Base-by-base conservation (phyloP, 35 echinoderm and acorn worm species). In the Stichopus chloronotus region DNA sequence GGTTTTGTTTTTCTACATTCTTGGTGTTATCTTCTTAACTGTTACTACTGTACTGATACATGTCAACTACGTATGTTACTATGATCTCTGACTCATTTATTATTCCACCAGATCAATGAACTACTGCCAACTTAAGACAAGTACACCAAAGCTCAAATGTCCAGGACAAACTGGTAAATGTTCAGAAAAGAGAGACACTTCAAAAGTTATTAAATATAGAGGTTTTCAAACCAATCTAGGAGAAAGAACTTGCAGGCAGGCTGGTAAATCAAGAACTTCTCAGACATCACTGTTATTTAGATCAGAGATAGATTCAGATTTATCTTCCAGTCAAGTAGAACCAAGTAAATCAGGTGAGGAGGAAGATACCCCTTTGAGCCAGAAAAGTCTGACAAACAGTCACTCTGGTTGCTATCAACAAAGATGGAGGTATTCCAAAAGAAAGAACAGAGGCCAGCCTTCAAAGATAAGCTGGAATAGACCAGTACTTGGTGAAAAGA, bases 61-160 rank as follows among this genome's bases (percentile, higher is more conserved):
- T 61, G 59, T 8, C 14, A 14, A 14, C 8, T 61, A 60, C 58
- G 6, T 12, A 61, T 61, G 59, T 61, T 10, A 61, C 59, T 10
- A 14, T 61, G 14, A 61, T 61, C 4, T 8, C 14, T 14, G 14
- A 8, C 14, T 61, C 59, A 61, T 14, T n/a, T 80, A 25, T 80
- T 11, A 80, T 85, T 85, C 17, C 23, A 9, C 9, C 60, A 89
- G 87, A 55, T 89, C 21, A 8, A 54, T 17, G 19, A 69, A 61
- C n/a, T 9, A 43, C 14, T 54, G 71, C 52, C 87, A 69, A 16
- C 25, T 13, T 8, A 89, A 72, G 65, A 89, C 87, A 54, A 89
- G 87, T 72, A 89, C 87, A 8, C 87, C 87, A 24, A 89, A 89
- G 71, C 20, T 16, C 57, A 85, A 2, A 22, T 53, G 16, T 57